Percentiles rank a stretch among this genome's conserved stretches.
Evolutionary conservation across 1,140 invertebrate genomes (phyloP).

Genomic region (Acromyrmex echinatior): DNA sequence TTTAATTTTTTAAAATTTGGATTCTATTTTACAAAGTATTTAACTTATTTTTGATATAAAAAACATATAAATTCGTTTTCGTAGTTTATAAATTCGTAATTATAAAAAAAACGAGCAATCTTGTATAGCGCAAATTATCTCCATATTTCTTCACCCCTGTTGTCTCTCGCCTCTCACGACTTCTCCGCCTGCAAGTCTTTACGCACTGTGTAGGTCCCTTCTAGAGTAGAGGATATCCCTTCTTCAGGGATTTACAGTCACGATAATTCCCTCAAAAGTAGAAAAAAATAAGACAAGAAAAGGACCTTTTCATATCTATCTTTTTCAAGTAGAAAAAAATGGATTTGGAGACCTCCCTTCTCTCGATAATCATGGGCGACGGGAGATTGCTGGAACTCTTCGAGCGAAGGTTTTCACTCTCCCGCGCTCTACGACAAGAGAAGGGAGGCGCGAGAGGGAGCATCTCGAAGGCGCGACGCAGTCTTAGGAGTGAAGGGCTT

Average conservation of each 20-base stretch:
- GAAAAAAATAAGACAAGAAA: conserved; percentile 1
- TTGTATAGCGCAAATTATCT: neutral
- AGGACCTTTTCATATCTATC: conserved; percentile 4
- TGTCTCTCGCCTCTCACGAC: conserved; percentile 65
- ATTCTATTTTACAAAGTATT: neutral
- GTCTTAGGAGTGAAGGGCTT: conserved; percentile 83
- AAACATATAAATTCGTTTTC: neutral
- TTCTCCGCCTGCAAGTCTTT: conserved; percentile 68
- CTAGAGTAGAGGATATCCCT: conserved; percentile 36
- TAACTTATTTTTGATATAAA: neutral
- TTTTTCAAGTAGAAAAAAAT: conserved; percentile 36
- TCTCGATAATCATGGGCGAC: neutral
- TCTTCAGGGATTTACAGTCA: conserved; percentile 35
- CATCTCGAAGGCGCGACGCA: conserved; percentile 83
- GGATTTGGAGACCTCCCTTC: neutral
- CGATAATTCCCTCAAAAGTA: conserved; percentile 15
- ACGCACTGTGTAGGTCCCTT: conserved; percentile 57
- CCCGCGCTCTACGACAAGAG: conserved; percentile 46
- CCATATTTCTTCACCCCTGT: conserved; percentile 36
- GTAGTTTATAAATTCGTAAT: conserved; percentile 10
- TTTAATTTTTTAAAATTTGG: neutral
- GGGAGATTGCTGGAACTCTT: neutral
- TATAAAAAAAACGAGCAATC: neutral
- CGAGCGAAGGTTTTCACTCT: conserved; percentile 18
- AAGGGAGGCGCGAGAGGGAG: conserved; percentile 73